Base-by-base conservation (phyloP, 2,797 vertebrate species). In the Propithecus deckenii region DNA sequence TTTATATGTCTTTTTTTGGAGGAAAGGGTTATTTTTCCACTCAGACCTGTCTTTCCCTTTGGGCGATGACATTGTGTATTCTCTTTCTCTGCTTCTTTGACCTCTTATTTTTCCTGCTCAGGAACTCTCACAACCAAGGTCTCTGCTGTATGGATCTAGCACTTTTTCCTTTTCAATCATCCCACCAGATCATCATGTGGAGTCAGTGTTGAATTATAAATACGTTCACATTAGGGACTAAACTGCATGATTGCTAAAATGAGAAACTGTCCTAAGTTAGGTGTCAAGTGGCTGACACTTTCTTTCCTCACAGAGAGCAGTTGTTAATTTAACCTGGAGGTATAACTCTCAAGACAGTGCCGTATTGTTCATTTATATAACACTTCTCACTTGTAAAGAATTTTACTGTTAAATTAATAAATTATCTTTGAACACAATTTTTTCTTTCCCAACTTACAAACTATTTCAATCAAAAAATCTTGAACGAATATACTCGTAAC, bases 61-160 rank as follows among this genome's bases (percentile, higher is more conserved):
- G 59, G 46, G 7, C 8, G 46, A 22, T 25, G 13, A 81, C 57
- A 48, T n/a, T 15, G n/a, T 67, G 10, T 46, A 32, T 7, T 88
- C 4, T 55, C 30, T 76, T 28, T 52, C 35, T 25, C 7, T 22
- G 28, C 48, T 65, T 63, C 11, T 93, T 57, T 46, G 30, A 15
- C 61, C 5, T 69, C 50, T 28, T 38, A 14, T 28, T 10, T 69
- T 71, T 59, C 32, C 18, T 83, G 17, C 69, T 5, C 14, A 48
- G 69, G 28, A 72, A 95, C 41, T 81, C 14, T 35, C 15, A 4
- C 4, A 48, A 71, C 52, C 20, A 15, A 57, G 43, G 43, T 92
- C 41, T 67, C 65, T 74, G 2, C 30, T 0, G 1, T 11, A 48
- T 50, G 0, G 0, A 50, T 35, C 18, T 90, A 63, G 0, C 0